These are phyloP conservation scores for Apantesis nais DNA, from an alignment of 2,888 invertebrate genomes.

Conservation along the genomic window DNA sequence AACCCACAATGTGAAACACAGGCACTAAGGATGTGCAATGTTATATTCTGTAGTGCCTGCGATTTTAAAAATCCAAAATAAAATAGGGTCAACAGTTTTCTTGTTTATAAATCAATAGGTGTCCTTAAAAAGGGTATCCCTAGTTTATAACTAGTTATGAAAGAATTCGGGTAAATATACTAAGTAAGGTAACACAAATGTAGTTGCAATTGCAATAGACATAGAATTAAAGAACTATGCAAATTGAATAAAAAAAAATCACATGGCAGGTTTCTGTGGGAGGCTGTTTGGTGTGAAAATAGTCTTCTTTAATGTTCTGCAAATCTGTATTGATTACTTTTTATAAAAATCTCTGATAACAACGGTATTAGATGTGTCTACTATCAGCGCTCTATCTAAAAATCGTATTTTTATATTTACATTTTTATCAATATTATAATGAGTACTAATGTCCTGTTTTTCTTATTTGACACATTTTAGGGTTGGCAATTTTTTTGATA, in stretches of 20 bases:
- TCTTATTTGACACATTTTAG: conserved; percentile 70
- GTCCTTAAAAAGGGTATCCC: neutral
- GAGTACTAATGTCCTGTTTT: conserved; percentile 55
- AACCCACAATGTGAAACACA: neutral
- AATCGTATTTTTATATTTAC: conserved; percentile 55
- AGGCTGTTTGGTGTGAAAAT: neutral
- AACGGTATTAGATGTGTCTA: conserved; percentile 49
- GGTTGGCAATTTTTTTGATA: conserved; percentile 59
- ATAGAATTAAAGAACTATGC: neutral
- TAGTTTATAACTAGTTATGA: neutral
- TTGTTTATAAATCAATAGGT: neutral
- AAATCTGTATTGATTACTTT: conserved; percentile 25
- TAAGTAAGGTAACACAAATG: neutral
- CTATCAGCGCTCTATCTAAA: conserved; percentile 56
- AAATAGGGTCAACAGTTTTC: neutral
- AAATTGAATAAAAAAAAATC: neutral
- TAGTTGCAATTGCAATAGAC: no score
- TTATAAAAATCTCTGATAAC: conserved; percentile 43
- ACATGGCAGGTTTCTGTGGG: neutral
- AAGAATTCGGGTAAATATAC: neutral
- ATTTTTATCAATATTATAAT: conserved; percentile 53
- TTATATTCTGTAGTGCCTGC: neutral
- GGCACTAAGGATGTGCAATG: neutral
- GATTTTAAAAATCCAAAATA: neutral
- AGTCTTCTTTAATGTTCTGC: conserved; percentile 26